phyloP scores from a whole-genome alignment of 2,888 invertebrate species.

The Drosophila anceps region DNA sequence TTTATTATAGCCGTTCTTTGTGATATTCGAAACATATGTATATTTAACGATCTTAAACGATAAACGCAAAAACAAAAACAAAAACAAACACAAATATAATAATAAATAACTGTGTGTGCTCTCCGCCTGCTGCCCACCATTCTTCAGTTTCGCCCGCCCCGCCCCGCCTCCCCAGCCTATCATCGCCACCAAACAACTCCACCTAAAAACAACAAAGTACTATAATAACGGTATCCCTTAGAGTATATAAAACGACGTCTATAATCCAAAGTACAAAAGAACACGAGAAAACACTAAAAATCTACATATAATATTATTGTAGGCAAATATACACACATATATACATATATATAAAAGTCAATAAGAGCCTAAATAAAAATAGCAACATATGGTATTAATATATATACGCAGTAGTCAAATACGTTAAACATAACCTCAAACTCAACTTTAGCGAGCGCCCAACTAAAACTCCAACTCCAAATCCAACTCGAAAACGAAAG shows the following conservation, averaged over 20 bases:
- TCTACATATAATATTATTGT: constrained; percentile 29
- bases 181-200: constrained; percentile 63
- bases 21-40: constrained; percentile 55
- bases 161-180: constrained; percentile 53
- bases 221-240: constrained; percentile 42
- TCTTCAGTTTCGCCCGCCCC: constrained; percentile 44
- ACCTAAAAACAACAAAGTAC: constrained; percentile 30
- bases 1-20: constrained; percentile 47
- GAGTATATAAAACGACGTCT: constrained; percentile 66
- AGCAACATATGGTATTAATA: constrained; percentile 79
- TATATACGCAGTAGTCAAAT: constrained; percentile 56
- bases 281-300: constrained; percentile 35
- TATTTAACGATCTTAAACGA: constrained; percentile 30
- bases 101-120: constrained; percentile 37
- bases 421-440: constrained; percentile 60
- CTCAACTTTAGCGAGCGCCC: constrained; percentile 22
- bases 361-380: constrained; percentile 53
- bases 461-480: constrained; percentile 24
- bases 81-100: background rate
- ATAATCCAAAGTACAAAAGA: constrained; percentile 78
- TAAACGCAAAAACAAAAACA: background rate
- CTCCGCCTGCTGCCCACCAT: constrained; percentile 52
- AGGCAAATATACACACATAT: constrained; percentile 12
- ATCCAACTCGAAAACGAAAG: constrained; percentile 17
- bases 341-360: constrained; percentile 10